phyloP scores from a whole-genome alignment of 1,140 invertebrate genomes.

The Antheraea pernyi region DNA sequence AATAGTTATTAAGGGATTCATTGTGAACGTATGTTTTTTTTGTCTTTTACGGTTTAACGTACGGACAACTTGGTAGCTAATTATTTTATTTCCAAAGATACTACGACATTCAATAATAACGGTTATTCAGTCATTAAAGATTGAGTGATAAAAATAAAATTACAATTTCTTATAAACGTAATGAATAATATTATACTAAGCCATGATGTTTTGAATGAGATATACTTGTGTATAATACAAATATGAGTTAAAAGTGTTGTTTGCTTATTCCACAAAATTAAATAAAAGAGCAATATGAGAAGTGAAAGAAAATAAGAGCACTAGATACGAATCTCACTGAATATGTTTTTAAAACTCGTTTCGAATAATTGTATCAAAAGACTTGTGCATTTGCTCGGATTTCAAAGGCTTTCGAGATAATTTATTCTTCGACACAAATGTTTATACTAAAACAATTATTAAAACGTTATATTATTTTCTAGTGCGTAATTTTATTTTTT shows the following conservation, averaged over 20 bases:
- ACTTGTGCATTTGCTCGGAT: background rate
- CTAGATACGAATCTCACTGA: background rate
- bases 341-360: background rate
- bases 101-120: background rate
- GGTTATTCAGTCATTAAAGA: background rate
- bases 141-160: background rate
- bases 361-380: constrained; percentile 2
- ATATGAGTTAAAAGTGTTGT: too few species aligned
- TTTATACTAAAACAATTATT: background rate
- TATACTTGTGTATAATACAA: too few species aligned
- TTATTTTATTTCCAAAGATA: background rate
- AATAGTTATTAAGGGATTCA: too few species aligned
- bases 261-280: background rate
- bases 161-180: background rate
- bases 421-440: background rate
- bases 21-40: too few species aligned
- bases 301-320: background rate
- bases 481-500: constrained; percentile 3
- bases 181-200: background rate
- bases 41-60: too few species aligned
- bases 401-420: constrained; percentile 2
- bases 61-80: background rate
- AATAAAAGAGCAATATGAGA: background rate
- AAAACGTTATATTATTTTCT: background rate
- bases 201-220: too few species aligned